These are phyloP conservation scores for Pyrochroa serraticornis DNA, from an alignment of 2,888 invertebrate species.

Conservation along the genomic window DNA sequence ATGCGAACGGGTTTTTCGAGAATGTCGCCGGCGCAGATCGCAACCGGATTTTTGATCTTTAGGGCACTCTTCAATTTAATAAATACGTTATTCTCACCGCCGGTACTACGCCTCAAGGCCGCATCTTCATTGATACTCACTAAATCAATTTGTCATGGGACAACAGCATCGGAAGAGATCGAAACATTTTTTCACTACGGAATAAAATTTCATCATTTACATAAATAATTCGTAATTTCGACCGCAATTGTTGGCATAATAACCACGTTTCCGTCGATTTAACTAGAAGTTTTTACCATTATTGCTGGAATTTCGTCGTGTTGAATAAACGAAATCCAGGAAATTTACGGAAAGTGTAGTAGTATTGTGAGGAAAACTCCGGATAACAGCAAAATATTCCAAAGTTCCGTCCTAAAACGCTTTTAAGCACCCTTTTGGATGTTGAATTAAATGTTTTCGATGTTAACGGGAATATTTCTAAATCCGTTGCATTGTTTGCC, in stretches of 20 bases:
- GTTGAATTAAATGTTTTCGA: conserved; percentile 23
- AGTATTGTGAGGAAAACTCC: conserved; percentile 9
- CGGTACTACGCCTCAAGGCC: conserved; percentile 19
- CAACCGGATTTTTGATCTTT: not conserved
- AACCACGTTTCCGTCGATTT: conserved; percentile 26
- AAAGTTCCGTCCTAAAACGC: conserved; percentile 18
- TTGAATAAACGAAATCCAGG: not conserved
- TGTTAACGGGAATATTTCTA: conserved; percentile 27
- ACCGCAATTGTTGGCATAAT: conserved; percentile 23
- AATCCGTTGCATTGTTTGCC: conserved; percentile 29
- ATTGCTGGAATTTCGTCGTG: conserved; percentile 9
- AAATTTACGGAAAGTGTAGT: conserved; percentile 6
- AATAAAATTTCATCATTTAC: conserved; percentile 24
- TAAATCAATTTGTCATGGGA: conserved; percentile 37
- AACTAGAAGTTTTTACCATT: conserved; percentile 9
- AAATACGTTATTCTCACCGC: conserved; percentile 1
- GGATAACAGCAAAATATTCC: conserved; percentile 11
- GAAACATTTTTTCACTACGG: conserved; percentile 11
- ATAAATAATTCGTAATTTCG: conserved; percentile 24
- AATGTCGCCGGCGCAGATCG: not conserved
- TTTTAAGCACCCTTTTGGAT: conserved; percentile 21
- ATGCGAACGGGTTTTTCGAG: not conserved
- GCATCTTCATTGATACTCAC: conserved; percentile 21
- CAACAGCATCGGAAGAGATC: conserved; percentile 14
- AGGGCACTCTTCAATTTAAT: not conserved